Evolutionary conservation across 2,113 vertebrate genomes (phyloP).

Genomic region (Aplodontia rufa): DNA sequence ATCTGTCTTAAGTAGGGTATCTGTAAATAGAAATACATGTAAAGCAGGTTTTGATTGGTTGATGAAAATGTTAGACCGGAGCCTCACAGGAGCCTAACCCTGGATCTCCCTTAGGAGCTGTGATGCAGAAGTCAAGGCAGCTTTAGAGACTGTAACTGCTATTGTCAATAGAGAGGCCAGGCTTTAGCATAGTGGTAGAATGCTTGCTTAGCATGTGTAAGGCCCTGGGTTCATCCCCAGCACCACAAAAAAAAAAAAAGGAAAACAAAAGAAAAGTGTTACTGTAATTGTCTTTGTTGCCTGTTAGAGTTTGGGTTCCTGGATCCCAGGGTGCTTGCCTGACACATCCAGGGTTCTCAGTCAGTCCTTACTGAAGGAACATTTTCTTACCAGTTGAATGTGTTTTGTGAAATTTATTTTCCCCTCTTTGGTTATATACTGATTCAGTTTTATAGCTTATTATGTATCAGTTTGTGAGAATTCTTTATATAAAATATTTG

Average conservation of each 20-base stretch:
- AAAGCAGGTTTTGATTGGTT: background rate
- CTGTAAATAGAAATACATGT: background rate
- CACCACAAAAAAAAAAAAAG: background rate
- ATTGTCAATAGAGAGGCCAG: background rate
- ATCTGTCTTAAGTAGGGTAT: background rate
- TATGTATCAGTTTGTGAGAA: slow-evolving; percentile 9
- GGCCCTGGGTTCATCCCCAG: background rate
- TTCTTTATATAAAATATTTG: background rate
- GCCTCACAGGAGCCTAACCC: background rate
- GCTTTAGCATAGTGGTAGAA: background rate
- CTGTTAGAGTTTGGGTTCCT: background rate
- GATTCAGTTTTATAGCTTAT: background rate
- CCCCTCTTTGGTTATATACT: background rate
- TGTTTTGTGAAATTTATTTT: background rate
- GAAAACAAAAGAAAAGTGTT: background rate
- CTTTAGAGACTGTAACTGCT: background rate
- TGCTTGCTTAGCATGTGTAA: background rate
- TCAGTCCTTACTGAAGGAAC: background rate
- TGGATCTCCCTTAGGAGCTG: background rate
- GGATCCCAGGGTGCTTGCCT: background rate
- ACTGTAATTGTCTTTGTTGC: background rate
- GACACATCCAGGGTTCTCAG: background rate
- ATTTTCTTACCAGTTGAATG: background rate
- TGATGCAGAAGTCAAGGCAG: background rate
- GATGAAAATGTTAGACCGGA: background rate